phyloP scores from a whole-genome alignment of 2,888 invertebrate species.

The Poecilus cupreus region DNA sequence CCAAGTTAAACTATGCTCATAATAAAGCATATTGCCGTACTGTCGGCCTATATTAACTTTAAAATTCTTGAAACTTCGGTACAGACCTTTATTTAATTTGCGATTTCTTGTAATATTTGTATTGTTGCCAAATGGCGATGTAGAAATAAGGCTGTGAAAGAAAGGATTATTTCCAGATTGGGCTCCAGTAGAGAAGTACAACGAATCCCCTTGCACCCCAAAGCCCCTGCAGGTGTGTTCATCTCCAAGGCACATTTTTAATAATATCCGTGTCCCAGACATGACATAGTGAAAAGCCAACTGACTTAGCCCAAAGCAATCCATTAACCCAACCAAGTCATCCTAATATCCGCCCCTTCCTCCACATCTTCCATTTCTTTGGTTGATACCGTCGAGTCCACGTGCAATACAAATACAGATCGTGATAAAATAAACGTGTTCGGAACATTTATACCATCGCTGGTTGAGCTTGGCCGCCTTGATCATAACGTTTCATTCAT shows the following conservation, averaged over 20 bases:
- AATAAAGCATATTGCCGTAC: too few species aligned
- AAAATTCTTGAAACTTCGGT: too few species aligned
- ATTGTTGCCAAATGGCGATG: background rate
- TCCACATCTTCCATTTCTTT: background rate
- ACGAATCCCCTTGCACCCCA: background rate
- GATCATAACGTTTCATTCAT: constrained; percentile 52
- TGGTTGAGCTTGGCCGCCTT: constrained; percentile 10
- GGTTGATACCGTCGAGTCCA: background rate
- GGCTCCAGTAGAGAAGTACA: background rate
- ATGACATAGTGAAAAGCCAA: constrained; percentile 57
- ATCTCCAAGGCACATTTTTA: constrained; percentile 43
- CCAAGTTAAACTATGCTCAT: too few species aligned
- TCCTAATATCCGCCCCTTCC: background rate
- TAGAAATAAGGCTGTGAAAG: background rate
- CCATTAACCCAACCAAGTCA: background rate
- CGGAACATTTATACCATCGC: constrained; percentile 1
- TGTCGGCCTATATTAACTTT: too few species aligned
- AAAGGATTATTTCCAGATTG: background rate
- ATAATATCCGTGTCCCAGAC: constrained; percentile 57
- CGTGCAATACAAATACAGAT: constrained; percentile 58
- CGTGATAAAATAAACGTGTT: constrained; percentile 50
- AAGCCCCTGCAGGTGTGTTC: constrained; percentile 16
- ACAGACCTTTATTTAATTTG: too few species aligned
- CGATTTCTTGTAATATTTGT: too few species aligned
- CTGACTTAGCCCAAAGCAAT: constrained; percentile 52